A percentile compares a stretch with the other conserved stretches of the same genome.
phyloP scores from a whole-genome alignment of 2,797 vertebrate species.

The Cephalopachus bancanus region DNA sequence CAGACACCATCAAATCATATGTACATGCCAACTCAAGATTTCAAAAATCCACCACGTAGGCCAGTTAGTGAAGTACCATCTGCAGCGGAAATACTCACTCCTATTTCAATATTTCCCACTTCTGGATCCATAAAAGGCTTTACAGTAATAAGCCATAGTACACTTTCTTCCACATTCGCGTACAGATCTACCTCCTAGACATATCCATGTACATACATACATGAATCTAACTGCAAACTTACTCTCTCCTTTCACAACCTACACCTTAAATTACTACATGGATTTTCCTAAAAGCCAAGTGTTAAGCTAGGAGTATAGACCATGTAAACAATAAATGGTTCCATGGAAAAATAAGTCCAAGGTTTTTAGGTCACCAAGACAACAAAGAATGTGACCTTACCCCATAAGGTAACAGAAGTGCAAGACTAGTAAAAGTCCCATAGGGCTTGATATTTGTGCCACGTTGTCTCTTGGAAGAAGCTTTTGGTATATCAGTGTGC shows the following conservation, averaged over 20 bases:
- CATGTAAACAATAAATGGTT: neutral
- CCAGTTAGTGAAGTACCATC: neutral
- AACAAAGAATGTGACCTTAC: neutral
- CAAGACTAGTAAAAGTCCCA: neutral
- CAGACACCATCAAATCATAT: neutral
- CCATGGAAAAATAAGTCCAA: neutral
- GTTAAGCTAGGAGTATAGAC: neutral
- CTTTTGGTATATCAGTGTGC: neutral
- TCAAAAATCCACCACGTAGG: neutral
- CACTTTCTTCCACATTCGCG: neutral
- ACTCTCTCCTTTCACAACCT: constrained; percentile 6
- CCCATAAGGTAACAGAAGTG: neutral
- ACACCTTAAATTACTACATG: neutral
- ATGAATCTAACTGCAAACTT: neutral
- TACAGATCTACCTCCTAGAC: neutral
- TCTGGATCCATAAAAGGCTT: constrained; percentile 18
- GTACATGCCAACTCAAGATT: neutral
- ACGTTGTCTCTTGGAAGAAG: neutral
- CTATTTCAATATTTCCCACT: neutral
- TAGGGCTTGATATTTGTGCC: neutral
- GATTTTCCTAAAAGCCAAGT: constrained; percentile 12
- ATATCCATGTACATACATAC: neutral
- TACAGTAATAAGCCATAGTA: neutral
- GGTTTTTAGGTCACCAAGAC: neutral
- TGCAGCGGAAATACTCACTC: constrained; percentile 11